Evolutionary conservation across 2,797 vertebrate species (phyloP).

Genomic region (Uromys caudimaculatus): DNA sequence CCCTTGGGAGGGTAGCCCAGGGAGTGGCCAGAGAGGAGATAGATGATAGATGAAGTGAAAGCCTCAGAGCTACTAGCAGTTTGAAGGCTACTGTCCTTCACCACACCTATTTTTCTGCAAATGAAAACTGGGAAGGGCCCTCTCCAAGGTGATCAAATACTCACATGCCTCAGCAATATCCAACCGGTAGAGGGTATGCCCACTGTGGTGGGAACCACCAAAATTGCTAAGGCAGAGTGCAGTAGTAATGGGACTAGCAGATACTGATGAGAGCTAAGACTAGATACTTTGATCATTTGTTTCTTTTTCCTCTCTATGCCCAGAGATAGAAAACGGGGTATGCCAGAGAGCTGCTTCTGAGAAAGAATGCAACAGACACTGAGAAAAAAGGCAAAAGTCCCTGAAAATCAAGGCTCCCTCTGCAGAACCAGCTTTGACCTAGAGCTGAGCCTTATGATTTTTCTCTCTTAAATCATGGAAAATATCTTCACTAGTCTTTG

Average conservation of each 20-base stretch:
- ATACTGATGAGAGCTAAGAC: constrained; percentile 33
- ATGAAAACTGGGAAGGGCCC: background rate
- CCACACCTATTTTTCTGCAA: background rate
- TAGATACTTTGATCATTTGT: background rate
- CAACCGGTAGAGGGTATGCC: constrained; percentile 13
- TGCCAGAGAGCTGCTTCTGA: constrained; percentile 26
- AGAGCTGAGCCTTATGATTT: constrained; percentile 46
- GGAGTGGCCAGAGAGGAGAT: rapidly evolving
- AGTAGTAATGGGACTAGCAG: background rate
- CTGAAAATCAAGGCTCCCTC: constrained; percentile 22
- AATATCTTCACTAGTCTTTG: constrained; percentile 27
- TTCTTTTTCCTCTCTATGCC: background rate
- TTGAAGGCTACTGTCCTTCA: background rate
- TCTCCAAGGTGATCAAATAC: background rate
- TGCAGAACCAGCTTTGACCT: background rate
- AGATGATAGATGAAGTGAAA: background rate
- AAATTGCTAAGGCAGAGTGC: constrained; percentile 36
- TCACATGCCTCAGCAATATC: background rate
- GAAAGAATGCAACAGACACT: constrained; percentile 18
- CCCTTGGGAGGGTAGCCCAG: background rate
- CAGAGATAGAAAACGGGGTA: constrained; percentile 43
- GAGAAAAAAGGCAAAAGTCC: background rate
- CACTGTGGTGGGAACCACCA: constrained; percentile 24
- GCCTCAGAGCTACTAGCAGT: background rate
- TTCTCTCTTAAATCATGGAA: constrained; percentile 9